Evolutionary conservation across 1,140 invertebrate genomes (phyloP), one percentile per base, ranked within the genome.

Genomic region (Bilobella aurantiaca): DNA sequence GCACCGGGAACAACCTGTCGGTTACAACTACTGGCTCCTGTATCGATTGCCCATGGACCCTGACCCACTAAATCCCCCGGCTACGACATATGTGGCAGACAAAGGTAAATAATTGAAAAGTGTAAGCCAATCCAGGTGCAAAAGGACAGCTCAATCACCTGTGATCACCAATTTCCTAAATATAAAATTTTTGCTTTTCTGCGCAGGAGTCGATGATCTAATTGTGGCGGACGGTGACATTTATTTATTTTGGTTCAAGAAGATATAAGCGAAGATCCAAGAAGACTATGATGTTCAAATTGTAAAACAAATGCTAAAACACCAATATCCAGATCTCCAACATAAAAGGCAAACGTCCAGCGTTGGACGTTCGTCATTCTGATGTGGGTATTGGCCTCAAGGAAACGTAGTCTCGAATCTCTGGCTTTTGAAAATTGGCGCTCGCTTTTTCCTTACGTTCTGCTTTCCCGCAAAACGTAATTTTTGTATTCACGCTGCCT

Each of bases 241-340:
- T 75, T 90, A 89, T 75, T 82, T 91, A 12, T 92, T 91, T 78
- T 93, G 90, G 90, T 93, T 90, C 78, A 91, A 91, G 79, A 90
- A 90, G 77, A 82, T 92, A 75, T 92, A 87, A 59, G 31, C 14
- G 8, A n/a, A 42, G 37, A n/a, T n/a, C 37, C 37, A 8, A 42
- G n/a, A 42, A 42, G n/a, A n/a, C 37, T 42, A 42, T 42, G 37
- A 42, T n/a, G n/a, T n/a, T n/a, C n/a, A n/a, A n/a, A n/a, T n/a
- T n/a, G n/a, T n/a, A n/a, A n/a, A n/a, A n/a, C n/a, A n/a, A n/a
- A n/a, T n/a, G n/a, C n/a, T n/a, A n/a, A n/a, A n/a, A n/a, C n/a
- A n/a, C n/a, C n/a, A n/a, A n/a, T n/a, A n/a, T n/a, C n/a, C n/a
- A n/a, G n/a, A n/a, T n/a, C n/a, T n/a, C n/a, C n/a, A n/a, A n/a